A percentile compares a stretch with the other conserved stretches of the same genome.
Conservation (phyloP, 2,888 invertebrate species). For the Caenorhabditis virilis region DNA sequence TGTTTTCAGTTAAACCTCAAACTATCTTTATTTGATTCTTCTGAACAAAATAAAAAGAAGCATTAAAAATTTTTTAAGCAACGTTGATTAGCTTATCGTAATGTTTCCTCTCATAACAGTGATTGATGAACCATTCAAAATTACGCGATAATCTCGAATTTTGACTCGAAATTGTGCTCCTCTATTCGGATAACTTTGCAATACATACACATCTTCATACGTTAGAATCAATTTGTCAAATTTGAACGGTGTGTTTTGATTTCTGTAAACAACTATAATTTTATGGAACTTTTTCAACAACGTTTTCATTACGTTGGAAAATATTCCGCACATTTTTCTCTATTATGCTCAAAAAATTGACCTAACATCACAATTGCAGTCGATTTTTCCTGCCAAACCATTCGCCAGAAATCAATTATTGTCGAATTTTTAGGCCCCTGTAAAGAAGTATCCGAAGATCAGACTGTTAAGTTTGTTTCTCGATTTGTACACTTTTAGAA, state of each 20-base stretch:
- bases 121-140: too few relatives aligned
- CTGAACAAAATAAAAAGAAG: too few relatives aligned
- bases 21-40: too few relatives aligned
- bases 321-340: conserved; percentile 33
- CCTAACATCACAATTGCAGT: conserved; percentile 39
- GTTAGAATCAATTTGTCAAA: conserved; percentile 18
- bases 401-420: conserved; percentile 37
- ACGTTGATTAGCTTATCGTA: too few relatives aligned
- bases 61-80: too few relatives aligned
- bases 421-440: conserved; percentile 35
- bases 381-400: conserved; percentile 43
- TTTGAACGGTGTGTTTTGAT: conserved; percentile 8
- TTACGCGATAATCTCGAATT: too few relatives aligned
- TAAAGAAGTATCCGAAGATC: too few relatives aligned
- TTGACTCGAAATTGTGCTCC: too few relatives aligned
- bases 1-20: too few relatives aligned
- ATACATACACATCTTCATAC: conserved; percentile 32
- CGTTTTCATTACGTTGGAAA: conserved; percentile 11
- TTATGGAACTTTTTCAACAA: neutral
- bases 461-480: neutral
- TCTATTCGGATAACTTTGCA: too few relatives aligned
- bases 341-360: conserved; percentile 23
- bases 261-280: conserved; percentile 2
- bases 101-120: too few relatives aligned
- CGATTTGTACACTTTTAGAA: neutral